phyloP scores from a whole-genome alignment of 2,797 vertebrate genomes.

The Characodon lateralis region DNA sequence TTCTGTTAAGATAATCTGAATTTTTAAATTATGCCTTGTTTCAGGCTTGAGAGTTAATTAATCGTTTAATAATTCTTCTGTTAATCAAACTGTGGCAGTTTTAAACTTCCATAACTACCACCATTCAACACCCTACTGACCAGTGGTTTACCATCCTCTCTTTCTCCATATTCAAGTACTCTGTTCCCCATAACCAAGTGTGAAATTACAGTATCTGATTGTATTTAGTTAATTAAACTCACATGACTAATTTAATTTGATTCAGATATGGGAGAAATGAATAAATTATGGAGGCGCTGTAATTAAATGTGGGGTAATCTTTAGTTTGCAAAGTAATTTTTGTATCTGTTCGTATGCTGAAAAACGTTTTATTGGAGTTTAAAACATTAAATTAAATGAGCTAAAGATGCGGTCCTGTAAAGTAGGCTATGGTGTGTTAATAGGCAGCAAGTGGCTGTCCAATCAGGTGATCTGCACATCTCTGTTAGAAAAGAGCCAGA shows the following conservation, averaged over 20 bases:
- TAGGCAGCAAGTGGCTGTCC: slow-evolving; percentile 79
- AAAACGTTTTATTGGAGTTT: slow-evolving; percentile 36
- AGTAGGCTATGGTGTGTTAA: slow-evolving; percentile 73
- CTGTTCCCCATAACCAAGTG: slow-evolving; percentile 68
- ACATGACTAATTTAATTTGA: slow-evolving; percentile 79
- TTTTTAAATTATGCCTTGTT: background rate
- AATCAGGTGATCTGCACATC: slow-evolving; percentile 82
- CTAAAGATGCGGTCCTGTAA: slow-evolving; percentile 56
- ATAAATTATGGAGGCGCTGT: slow-evolving; percentile 65
- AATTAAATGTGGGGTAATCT: background rate
- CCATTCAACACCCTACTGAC: slow-evolving; percentile 45
- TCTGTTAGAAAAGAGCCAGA: slow-evolving; percentile 72
- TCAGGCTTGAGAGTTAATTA: background rate
- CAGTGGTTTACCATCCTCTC: slow-evolving; percentile 39
- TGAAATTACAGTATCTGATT: slow-evolving; percentile 77
- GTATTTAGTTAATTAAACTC: slow-evolving; percentile 79
- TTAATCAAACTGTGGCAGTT: background rate
- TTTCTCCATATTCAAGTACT: slow-evolving; percentile 67
- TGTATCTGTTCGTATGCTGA: background rate
- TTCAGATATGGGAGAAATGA: slow-evolving; percentile 66
- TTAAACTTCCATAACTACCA: background rate
- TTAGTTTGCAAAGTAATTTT: slow-evolving; percentile 39
- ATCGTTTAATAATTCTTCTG: background rate
- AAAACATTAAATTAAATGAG: slow-evolving; percentile 48
- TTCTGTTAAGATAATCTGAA: background rate